These are phyloP conservation scores for Melanerpes formicivorus DNA, from an alignment of 2,113 vertebrate genomes.

Conservation along the genomic window DNA sequence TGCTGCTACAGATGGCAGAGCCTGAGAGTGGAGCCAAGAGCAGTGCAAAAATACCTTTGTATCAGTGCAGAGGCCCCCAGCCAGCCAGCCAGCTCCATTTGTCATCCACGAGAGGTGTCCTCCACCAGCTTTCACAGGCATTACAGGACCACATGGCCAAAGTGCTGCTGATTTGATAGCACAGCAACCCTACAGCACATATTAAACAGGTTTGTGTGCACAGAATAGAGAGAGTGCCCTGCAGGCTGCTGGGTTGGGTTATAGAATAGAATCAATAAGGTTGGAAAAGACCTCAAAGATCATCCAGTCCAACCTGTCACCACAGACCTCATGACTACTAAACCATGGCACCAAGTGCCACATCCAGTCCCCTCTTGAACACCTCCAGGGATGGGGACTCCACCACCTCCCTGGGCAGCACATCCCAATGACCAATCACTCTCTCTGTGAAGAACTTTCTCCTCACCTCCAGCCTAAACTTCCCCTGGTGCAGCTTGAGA, in stretches of 20 bases:
- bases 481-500: too few relatives aligned
- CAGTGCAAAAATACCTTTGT: slow-evolving; percentile 42
- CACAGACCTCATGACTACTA: too few relatives aligned
- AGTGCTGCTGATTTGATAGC: not conserved
- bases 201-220: not conserved
- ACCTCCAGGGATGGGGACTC: too few relatives aligned
- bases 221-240: not conserved
- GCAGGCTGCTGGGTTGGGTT: not conserved
- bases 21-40: slow-evolving; percentile 20
- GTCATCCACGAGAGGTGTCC: not conserved
- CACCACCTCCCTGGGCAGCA: too few relatives aligned
- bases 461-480: too few relatives aligned
- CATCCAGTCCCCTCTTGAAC: too few relatives aligned
- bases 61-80: not conserved
- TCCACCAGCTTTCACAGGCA: not conserved
- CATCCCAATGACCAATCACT: too few relatives aligned
- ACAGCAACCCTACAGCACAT: not conserved
- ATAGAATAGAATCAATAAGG: too few relatives aligned
- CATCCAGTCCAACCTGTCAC: too few relatives aligned
- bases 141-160: not conserved
- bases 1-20: slow-evolving; percentile 61
- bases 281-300: too few relatives aligned
- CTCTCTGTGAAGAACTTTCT: too few relatives aligned
- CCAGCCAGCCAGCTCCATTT: not conserved
- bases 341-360: too few relatives aligned